These are phyloP conservation scores for Aleiodes leptofemur DNA, from an alignment of 2,888 invertebrate species.

Conservation along the genomic window DNA sequence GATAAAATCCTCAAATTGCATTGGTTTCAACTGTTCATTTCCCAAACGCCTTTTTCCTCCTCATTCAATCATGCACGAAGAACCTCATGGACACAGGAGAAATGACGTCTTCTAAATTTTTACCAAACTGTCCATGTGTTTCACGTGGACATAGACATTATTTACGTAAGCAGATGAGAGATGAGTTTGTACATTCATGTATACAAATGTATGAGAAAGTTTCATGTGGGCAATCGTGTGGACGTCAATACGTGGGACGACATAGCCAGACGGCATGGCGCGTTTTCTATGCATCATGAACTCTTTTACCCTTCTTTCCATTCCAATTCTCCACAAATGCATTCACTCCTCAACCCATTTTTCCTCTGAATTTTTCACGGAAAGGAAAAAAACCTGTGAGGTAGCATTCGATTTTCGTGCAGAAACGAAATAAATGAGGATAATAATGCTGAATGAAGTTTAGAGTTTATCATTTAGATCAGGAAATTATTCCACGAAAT, in stretches of 20 bases:
- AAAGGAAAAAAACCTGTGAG: too few relatives aligned
- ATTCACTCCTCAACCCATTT: slow-evolving; percentile 2
- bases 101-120: background rate
- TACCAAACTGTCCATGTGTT: background rate
- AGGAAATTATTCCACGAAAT: too few relatives aligned
- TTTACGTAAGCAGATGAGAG: slow-evolving; percentile 16
- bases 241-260: slow-evolving; percentile 49
- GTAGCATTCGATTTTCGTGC: too few relatives aligned
- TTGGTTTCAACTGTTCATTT: too few relatives aligned
- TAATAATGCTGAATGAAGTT: too few relatives aligned
- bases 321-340: slow-evolving; percentile 31
- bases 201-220: background rate
- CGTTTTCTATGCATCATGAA: slow-evolving; percentile 28
- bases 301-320: slow-evolving; percentile 34
- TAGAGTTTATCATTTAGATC: too few relatives aligned
- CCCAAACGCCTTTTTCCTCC: too few relatives aligned
- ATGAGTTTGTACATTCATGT: background rate
- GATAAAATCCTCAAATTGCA: too few relatives aligned
- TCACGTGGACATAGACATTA: background rate
- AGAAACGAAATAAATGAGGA: too few relatives aligned
- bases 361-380: background rate
- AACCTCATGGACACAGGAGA: too few relatives aligned
- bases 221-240: slow-evolving; percentile 23
- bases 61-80: too few relatives aligned
- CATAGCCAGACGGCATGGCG: slow-evolving; percentile 51